These are phyloP conservation scores for Drosophila nikananu DNA, from an alignment of 1,140 invertebrate genomes.

Conservation along the genomic window DNA sequence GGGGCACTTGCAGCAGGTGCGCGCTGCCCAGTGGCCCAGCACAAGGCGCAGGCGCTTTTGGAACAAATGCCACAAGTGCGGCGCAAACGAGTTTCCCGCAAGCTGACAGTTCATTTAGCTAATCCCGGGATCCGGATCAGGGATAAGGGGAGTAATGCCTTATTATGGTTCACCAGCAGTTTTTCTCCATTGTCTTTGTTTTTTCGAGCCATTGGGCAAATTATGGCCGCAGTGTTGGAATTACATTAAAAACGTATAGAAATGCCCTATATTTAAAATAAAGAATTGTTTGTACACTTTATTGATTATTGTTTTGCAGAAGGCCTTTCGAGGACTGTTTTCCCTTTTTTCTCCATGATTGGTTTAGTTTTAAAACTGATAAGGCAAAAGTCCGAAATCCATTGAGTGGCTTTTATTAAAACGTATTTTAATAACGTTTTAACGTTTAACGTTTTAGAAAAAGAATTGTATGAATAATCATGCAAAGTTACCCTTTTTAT, in stretches of 20 bases:
- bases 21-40: slow-evolving; percentile 15
- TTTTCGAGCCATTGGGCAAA: neutral
- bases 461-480: too few relatives aligned
- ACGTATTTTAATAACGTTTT: too few relatives aligned
- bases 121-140: slow-evolving; percentile 28
- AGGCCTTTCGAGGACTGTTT: neutral
- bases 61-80: slow-evolving; percentile 70
- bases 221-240: neutral
- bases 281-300: neutral
- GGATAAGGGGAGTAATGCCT: slow-evolving; percentile 9
- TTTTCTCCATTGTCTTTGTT: neutral
- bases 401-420: too few relatives aligned
- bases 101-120: slow-evolving; percentile 66
- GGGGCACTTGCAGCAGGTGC: slow-evolving; percentile 62
- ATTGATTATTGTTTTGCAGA: neutral
- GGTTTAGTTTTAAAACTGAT: too few relatives aligned
- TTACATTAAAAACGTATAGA: neutral
- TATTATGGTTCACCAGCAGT: slow-evolving; percentile 14
- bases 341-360: too few relatives aligned
- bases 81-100: slow-evolving; percentile 53
- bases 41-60: slow-evolving; percentile 62
- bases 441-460: too few relatives aligned
- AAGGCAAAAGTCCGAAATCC: too few relatives aligned
- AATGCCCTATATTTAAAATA: neutral
- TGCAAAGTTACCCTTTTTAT: too few relatives aligned